Base-by-base conservation (phyloP, 1,140 invertebrate genomes). In the Zophobas atratus region DNA sequence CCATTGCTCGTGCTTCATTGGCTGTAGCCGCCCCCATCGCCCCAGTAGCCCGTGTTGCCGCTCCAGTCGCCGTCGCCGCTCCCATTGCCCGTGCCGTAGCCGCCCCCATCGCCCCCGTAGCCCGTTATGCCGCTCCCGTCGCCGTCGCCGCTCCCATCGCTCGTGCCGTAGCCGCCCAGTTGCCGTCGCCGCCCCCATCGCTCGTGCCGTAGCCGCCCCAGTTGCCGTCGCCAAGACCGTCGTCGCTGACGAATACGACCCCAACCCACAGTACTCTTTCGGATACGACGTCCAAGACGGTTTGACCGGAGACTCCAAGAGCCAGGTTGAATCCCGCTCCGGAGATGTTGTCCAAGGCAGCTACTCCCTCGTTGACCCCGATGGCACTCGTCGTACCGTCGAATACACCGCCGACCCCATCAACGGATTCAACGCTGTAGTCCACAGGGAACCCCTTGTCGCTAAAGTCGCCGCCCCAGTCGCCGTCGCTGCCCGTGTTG, bases 281-380 rank as follows among this genome's bases (percentile, higher is more conserved):
- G 88, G 88, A 35, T 91, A 91, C 82, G 87, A 90, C 63, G 87
- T 91, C 36, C 87, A 90, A 81, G 90, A 91, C 75, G 86, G 88
- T 39, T 88, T 89, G 81, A 92, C 88, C 51, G 89, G 91, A 6
- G 90, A 91, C 80, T 87, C 88, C 79, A 91, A 91, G 84, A 88
- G 87, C 78, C 89, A 91, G 84, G 86, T 89, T 70, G 90, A 91
- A 84, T 87, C 86, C 33, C 86, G 90, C 1, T 86, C 88, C 70
- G 92, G 92, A 6, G 91, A 92, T 82, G 88, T 92, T 20, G 92
- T 92, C 4, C 89, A 92, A 82, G 92, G 92, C 43, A 20, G 20
- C 20, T 20, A 20, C 20, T 20, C 20, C 20, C 20, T 20, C 20
- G 88, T 90, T 34, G 91, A 92, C 77, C 89, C 91, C 89, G 91